phyloP scores from a whole-genome alignment of 1,140 invertebrate genomes.

The Hylaeus anthracinus region DNA sequence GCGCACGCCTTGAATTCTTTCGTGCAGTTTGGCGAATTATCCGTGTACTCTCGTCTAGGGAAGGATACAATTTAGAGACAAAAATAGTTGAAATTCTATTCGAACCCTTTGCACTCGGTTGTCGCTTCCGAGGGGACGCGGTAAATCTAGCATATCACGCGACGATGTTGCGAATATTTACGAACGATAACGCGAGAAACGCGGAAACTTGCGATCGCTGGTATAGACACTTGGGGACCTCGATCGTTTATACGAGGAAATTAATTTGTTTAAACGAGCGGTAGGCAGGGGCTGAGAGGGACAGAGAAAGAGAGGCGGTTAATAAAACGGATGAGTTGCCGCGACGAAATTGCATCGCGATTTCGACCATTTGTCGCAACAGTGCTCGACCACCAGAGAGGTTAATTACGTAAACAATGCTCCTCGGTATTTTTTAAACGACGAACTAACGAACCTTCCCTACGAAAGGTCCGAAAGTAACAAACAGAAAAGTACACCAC shows the following conservation, averaged over 20 bases:
- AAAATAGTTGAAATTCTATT: too few relatives aligned
- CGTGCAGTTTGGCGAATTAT: too few relatives aligned
- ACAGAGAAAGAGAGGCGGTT: conserved; percentile 11
- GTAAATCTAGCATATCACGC: too few relatives aligned
- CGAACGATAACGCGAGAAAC: too few relatives aligned
- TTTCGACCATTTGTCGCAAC: conserved; percentile 43
- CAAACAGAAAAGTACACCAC: conserved; percentile 26
- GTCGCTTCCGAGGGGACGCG: too few relatives aligned
- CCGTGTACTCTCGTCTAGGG: too few relatives aligned
- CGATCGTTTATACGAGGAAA: conserved; percentile 1
- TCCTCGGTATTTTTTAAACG: conserved; percentile 35
- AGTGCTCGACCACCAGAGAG: conserved; percentile 11
- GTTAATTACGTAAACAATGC: conserved; percentile 43
- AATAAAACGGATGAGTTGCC: conserved; percentile 22
- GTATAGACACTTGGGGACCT: too few relatives aligned
- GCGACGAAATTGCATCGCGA: conserved; percentile 32
- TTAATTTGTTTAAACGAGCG: conserved; percentile 24
- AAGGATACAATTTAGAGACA: too few relatives aligned
- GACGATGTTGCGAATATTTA: too few relatives aligned
- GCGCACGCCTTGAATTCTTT: too few relatives aligned
- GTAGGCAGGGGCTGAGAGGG: neutral
- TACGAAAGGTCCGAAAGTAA: conserved; percentile 5
- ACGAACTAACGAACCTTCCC: conserved; percentile 18
- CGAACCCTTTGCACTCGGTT: too few relatives aligned
- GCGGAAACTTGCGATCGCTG: too few relatives aligned